Percentiles rank a stretch among this genome's conserved stretches.
Evolutionary conservation across 2,888 invertebrate species (phyloP).

Genomic region (Embidobia sp.): DNA sequence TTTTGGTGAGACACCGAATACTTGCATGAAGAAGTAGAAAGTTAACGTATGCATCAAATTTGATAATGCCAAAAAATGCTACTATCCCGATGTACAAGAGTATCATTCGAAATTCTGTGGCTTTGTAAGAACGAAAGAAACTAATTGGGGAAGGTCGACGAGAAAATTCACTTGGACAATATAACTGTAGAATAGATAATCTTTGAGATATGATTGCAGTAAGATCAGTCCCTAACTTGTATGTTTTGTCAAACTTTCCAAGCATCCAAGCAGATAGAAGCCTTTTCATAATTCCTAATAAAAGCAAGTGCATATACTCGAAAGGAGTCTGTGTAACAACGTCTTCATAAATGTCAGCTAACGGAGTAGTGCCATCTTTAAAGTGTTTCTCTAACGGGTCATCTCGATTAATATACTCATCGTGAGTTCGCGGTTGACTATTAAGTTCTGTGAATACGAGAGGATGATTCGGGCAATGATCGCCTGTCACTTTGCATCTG

Average conservation of each 20-base stretch:
- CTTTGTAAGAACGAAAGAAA: conserved; percentile 10
- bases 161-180: conserved; percentile 38
- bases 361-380: conserved; percentile 11
- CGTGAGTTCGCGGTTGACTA: conserved; percentile 8
- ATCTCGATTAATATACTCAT: conserved; percentile 16
- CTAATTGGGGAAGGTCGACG: conserved; percentile 12
- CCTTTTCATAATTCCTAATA: conserved; percentile 32
- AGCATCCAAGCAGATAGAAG: not conserved
- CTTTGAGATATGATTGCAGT: conserved; percentile 8
- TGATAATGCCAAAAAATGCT: conserved; percentile 18
- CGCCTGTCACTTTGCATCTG: conserved; percentile 10
- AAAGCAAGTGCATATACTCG: conserved; percentile 38
- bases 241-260: conserved; percentile 18
- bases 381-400: conserved; percentile 20
- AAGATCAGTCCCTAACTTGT: too few species aligned
- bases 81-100: conserved; percentile 14
- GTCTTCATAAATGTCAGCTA: conserved; percentile 15
- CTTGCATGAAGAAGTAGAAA: conserved; percentile 27
- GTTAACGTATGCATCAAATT: conserved; percentile 11
- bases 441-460: too few species aligned
- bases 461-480: too few species aligned
- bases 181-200: not conserved
- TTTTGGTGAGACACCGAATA: conserved; percentile 24
- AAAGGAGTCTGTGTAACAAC: conserved; percentile 30
- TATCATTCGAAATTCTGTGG: conserved; percentile 13